Percentiles rank a stretch among this genome's conserved stretches.
Conservation (phyloP, 2,888 invertebrate genomes). For the Octodonta nipae region DNA sequence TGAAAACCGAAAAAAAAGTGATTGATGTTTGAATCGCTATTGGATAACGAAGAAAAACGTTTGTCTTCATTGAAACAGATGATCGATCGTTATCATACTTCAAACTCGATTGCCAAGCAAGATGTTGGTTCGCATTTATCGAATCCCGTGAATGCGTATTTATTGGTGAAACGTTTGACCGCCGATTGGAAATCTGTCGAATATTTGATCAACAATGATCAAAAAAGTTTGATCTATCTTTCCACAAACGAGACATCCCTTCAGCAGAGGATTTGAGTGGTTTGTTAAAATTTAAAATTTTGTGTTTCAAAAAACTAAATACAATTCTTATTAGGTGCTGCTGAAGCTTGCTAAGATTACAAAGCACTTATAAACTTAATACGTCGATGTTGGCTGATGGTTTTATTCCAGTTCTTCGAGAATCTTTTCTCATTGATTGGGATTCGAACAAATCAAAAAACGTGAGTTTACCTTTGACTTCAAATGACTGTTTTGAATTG, state of each 20-base stretch:
- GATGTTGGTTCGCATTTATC: background rate
- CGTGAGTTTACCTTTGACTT: background rate
- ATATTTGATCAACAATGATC: background rate
- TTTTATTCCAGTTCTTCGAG: no score
- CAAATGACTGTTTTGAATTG: background rate
- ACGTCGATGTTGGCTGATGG: background rate
- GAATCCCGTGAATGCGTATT: background rate
- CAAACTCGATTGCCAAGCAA: no score
- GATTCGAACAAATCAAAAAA: no score
- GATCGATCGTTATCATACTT: no score
- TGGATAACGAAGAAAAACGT: no score
- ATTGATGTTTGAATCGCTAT: no score
- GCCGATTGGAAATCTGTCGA: background rate
- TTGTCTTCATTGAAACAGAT: no score
- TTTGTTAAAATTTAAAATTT: background rate
- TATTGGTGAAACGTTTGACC: background rate
- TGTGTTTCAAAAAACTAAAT: no score
- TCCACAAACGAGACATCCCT: background rate
- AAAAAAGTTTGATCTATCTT: background rate
- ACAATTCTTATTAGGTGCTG: no score
- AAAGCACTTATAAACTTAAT: background rate
- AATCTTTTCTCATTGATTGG: no score
- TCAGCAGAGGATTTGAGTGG: background rate
- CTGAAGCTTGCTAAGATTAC: no score
- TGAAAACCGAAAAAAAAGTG: no score